phyloP scores from a whole-genome alignment of 1,140 invertebrate species.

The Drepana arcuata region DNA sequence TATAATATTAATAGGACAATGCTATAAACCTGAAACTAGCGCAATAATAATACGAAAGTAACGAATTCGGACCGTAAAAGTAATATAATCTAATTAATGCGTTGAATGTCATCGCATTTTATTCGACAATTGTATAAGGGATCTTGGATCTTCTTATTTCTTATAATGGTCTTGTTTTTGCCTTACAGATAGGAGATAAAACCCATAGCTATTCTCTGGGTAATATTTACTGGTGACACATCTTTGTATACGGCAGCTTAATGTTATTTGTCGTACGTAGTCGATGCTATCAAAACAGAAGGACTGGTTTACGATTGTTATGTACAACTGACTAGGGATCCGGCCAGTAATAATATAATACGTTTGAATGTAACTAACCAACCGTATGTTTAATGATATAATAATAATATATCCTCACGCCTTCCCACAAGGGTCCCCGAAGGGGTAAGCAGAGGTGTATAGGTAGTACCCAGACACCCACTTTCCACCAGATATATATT shows the following conservation, averaged over 20 bases:
- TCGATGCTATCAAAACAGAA: slow-evolving; percentile 8
- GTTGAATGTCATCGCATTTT: slow-evolving; percentile 25
- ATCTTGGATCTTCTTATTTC: slow-evolving; percentile 16
- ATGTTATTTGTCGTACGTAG: slow-evolving; percentile 3
- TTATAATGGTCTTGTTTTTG: slow-evolving; percentile 41
- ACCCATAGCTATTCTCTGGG: slow-evolving; percentile 11
- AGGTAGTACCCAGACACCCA: no score
- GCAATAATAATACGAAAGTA: background rate
- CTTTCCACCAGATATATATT: no score
- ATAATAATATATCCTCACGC: no score
- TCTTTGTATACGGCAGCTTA: slow-evolving; percentile 11
- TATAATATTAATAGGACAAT: no score
- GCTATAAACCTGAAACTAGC: no score
- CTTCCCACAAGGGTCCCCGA: no score
- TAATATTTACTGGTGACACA: slow-evolving; percentile 13
- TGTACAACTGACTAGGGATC: no score
- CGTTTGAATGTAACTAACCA: no score
- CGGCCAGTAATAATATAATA: no score
- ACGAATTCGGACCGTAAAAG: slow-evolving; percentile 25
- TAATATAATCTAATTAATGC: slow-evolving; percentile 47
- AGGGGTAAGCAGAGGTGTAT: no score
- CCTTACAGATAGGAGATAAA: slow-evolving; percentile 27
- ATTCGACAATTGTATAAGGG: slow-evolving; percentile 19
- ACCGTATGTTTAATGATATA: no score
- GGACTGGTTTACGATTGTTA: no score